These are phyloP conservation scores for Cyphomyrus plagiostoma DNA, from an alignment of 2,113 vertebrate genomes.

Conservation along the genomic window DNA sequence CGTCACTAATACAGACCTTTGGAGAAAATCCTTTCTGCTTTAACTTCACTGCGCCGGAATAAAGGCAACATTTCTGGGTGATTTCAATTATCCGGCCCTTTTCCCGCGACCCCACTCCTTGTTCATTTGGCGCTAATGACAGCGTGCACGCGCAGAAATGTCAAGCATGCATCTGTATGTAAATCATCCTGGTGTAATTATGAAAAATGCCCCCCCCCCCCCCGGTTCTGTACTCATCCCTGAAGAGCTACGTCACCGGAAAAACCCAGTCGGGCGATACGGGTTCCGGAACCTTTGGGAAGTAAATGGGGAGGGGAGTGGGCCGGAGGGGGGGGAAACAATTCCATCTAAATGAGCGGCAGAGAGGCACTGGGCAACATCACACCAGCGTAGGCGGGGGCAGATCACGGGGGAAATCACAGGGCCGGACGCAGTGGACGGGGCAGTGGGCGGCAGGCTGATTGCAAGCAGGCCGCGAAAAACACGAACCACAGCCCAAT, in stretches of 20 bases:
- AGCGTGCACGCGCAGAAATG: conserved; percentile 44
- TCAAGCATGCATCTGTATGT: conserved; percentile 46
- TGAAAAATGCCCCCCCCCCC: conserved; percentile 41
- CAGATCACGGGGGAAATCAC: conserved; percentile 10
- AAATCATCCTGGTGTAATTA: conserved; percentile 48
- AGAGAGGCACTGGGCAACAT: not conserved
- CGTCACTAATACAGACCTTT: not conserved
- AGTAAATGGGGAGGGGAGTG: not conserved
- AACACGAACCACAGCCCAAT: not conserved
- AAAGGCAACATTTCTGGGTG: conserved; percentile 1
- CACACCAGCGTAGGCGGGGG: not conserved
- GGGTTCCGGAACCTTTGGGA: not conserved
- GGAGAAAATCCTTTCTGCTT: not conserved
- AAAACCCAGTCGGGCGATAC: conserved; percentile 16
- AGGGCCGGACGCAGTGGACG: not conserved
- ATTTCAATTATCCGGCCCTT: conserved; percentile 29
- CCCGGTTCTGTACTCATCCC: conserved; percentile 25
- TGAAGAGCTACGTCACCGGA: conserved; percentile 43
- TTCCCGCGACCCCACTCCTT: conserved; percentile 18
- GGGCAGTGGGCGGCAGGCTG: not conserved
- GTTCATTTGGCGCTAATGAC: conserved; percentile 31
- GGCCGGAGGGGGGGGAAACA: not conserved
- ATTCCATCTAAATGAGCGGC: not conserved
- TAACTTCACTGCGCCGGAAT: conserved; percentile 12
- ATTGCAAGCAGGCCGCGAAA: not conserved